A percentile compares a stretch with the other conserved stretches of the same genome.
These are phyloP conservation scores for Fulmarus glacialis DNA, from an alignment of 2,113 vertebrate genomes.

Conservation along the genomic window DNA sequence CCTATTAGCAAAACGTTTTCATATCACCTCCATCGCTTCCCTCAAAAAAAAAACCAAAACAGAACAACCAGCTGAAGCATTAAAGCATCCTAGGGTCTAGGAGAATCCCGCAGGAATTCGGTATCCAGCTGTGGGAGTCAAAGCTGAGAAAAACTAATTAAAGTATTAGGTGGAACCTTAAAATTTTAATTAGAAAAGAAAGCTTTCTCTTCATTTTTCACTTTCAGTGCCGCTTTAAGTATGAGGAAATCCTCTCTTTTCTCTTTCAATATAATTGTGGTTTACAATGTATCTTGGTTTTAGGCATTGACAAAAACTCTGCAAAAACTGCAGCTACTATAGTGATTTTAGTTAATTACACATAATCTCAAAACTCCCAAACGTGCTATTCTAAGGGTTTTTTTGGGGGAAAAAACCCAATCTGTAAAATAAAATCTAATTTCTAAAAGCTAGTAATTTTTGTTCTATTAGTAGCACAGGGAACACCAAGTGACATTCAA, in stretches of 20 bases:
- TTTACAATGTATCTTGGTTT: background rate
- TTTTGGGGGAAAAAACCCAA: background rate
- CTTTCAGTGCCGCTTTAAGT: background rate
- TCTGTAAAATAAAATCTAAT: background rate
- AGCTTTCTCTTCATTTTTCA: background rate
- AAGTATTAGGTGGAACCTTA: background rate
- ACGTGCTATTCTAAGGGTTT: background rate
- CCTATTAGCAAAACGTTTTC: background rate
- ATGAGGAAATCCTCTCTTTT: background rate
- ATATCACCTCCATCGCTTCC: background rate
- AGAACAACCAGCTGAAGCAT: background rate
- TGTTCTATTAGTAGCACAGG: background rate
- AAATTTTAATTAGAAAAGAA: background rate
- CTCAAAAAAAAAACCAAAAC: background rate
- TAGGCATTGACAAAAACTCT: background rate
- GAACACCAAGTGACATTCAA: background rate
- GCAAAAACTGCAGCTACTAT: background rate
- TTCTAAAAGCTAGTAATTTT: conserved; percentile 4
- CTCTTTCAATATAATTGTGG: background rate
- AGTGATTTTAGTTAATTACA: conserved; percentile 39
- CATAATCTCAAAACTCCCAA: background rate
- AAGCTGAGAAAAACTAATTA: conserved; percentile 30
- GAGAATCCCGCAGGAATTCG: background rate
- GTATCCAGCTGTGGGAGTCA: background rate
- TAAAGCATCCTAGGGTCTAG: background rate